Base-by-base conservation (phyloP, 2,888 invertebrate genomes). In the Ophioninae sp. region DNA sequence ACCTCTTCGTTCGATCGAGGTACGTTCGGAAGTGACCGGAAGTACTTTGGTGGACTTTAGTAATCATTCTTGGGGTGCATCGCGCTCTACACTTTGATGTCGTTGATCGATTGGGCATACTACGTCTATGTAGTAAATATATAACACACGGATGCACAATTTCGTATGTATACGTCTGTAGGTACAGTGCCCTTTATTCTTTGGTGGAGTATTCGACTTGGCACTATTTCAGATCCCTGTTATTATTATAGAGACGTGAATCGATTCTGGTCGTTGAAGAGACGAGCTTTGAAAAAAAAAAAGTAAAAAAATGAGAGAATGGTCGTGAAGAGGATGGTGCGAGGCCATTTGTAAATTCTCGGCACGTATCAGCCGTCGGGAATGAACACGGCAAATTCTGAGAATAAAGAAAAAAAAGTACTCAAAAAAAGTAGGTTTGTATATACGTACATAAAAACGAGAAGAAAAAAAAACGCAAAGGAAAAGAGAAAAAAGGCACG, bases 131-230 rank as follows among this genome's bases (percentile, higher is more conserved):
- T 10, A 65, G 30, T 63, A 30, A 22, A 51, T 64, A 30, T 20
- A 56, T 30, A 51, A 44, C 13, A 20, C 44, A 30, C 39, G 30
- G 17, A 59, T 6, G 44, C 20, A 37, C 22, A 73, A 5, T 41
- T 30, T 5, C 58, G 37, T 76, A 23, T 69, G 30, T 30, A 69
- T 44, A 59, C 59, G 0, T 58, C 67, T 73, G 20, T 39, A 63
- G 65, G 65, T 51, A 79, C 72, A 58, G 64, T 73, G 59, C 37
- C 65, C 73, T 73, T 23, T 67, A 65, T 56, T 61, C 65, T 23
- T 59, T 63, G 67, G 59, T 59, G 65, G 78, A 82, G 81, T 78
- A 84, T 86, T 85, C 85, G 85, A 84, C 85, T 86, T 85, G 86
- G 85, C 86, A 82, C 58, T 75, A 65, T 79, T 77, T 83, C 85